Evolutionary conservation across 2,797 vertebrate species (phyloP).

Genomic region (Syndactyla subalaris): DNA sequence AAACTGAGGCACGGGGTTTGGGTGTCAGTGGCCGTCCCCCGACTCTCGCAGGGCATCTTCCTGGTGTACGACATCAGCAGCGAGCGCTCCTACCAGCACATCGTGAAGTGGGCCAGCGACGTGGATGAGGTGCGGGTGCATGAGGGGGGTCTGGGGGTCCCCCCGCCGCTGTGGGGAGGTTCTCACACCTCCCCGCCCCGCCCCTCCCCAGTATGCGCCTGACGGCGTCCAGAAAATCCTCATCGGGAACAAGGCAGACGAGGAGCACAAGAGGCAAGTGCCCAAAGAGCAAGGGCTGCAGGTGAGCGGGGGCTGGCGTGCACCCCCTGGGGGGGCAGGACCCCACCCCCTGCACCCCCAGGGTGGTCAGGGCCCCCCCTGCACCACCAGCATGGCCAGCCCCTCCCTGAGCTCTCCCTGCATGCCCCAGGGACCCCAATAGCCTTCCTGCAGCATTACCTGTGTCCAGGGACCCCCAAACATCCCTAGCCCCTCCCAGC

Average conservation of each 20-base stretch:
- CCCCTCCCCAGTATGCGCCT: conserved; percentile 79
- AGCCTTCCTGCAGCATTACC: not conserved
- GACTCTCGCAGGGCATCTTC: conserved; percentile 84
- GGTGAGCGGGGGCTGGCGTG: conserved; percentile 74
- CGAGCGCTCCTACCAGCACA: conserved; percentile 90
- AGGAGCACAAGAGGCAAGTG: conserved; percentile 87
- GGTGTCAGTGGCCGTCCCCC: rapidly evolving
- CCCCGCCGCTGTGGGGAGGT: rapidly evolving
- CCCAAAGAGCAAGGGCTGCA: conserved; percentile 87
- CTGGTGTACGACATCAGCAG: conserved; percentile 93
- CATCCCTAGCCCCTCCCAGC: not conserved
- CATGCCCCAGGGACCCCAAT: not conserved
- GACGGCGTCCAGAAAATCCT: conserved; percentile 90
- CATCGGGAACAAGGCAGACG: conserved; percentile 92
- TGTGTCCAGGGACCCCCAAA: not conserved
- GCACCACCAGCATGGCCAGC: not conserved
- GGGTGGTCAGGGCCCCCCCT: not conserved
- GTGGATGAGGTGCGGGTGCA: conserved; percentile 87
- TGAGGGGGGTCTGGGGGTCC: not conserved
- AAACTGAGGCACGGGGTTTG: not conserved
- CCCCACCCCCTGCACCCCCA: not conserved
- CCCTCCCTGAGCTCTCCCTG: not conserved
- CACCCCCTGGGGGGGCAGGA: not conserved
- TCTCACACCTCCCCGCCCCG: not conserved
- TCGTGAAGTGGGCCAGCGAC: conserved; percentile 93